phyloP scores from a whole-genome alignment of 2,888 invertebrate species.

The Euphydryas editha region DNA sequence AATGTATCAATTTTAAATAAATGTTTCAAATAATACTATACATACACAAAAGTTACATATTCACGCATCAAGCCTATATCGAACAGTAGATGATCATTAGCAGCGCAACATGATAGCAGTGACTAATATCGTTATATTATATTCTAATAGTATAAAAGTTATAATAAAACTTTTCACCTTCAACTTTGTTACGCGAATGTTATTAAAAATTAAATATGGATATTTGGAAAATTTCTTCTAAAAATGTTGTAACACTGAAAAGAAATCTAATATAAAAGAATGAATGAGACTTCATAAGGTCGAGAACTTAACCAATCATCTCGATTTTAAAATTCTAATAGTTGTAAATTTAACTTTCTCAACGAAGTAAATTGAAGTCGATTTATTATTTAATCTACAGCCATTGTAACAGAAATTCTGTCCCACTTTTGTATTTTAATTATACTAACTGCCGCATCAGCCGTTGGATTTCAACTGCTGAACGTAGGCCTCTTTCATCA shows the following conservation, averaged over 20 bases:
- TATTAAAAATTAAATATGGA: conserved; percentile 8
- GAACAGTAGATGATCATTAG: background rate
- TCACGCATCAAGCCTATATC: too few species aligned
- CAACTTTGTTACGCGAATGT: background rate
- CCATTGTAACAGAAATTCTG: background rate
- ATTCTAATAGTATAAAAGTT: background rate
- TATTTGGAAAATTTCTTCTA: conserved; percentile 4
- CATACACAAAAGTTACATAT: too few species aligned
- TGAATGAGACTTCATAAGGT: conserved; percentile 12
- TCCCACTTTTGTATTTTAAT: background rate
- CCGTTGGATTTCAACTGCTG: too few species aligned
- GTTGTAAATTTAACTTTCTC: conserved; percentile 17
- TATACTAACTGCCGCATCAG: too few species aligned
- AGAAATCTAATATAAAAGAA: conserved; percentile 20
- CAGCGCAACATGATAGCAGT: background rate
- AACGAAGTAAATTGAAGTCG: conserved; percentile 7
- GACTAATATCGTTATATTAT: background rate
- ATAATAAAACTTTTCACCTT: background rate
- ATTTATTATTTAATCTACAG: conserved; percentile 8
- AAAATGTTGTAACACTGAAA: conserved; percentile 12
- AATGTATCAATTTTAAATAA: too few species aligned
- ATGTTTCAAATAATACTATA: too few species aligned
- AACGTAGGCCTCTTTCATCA: too few species aligned
- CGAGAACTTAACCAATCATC: conserved; percentile 7
- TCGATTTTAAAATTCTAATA: conserved; percentile 20